phyloP scores from a whole-genome alignment of 2,113 vertebrate species.

The Brachyhypopomus gauderio region DNA sequence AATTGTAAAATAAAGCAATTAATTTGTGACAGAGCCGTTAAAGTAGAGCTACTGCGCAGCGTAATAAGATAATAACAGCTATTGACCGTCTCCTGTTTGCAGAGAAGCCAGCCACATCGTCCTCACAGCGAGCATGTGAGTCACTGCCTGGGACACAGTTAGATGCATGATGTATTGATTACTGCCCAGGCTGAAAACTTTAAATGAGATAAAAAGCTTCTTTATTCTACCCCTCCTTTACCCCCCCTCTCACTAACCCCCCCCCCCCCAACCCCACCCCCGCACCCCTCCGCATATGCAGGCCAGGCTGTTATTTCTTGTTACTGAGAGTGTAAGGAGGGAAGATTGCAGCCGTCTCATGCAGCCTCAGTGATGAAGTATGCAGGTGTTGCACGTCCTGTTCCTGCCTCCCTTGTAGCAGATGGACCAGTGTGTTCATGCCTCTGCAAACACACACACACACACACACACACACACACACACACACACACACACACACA shows the following conservation, averaged over 20 bases:
- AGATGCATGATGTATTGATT: not conserved
- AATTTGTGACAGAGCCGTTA: slow-evolving; percentile 15
- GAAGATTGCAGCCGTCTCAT: too few species aligned
- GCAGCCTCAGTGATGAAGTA: too few species aligned
- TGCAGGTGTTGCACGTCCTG: too few species aligned
- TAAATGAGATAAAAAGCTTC: not conserved
- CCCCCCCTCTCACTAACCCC: too few species aligned
- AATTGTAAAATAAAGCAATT: slow-evolving; percentile 13
- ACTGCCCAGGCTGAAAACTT: not conserved
- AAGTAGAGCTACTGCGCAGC: slow-evolving; percentile 5
- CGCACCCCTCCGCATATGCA: not conserved
- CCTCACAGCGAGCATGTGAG: not conserved
- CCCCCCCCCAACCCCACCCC: too few species aligned
- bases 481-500: not conserved
- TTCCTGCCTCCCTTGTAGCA: not conserved
- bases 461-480: too few species aligned
- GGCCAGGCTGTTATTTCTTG: not conserved
- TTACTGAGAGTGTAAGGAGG: not conserved
- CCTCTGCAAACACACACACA: not conserved
- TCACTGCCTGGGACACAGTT: not conserved
- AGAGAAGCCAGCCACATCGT: not conserved
- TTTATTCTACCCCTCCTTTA: not conserved
- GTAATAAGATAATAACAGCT: slow-evolving; percentile 32
- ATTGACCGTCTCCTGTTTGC: slow-evolving; percentile 12
- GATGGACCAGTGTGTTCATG: not conserved